phyloP scores from a whole-genome alignment of 1,140 invertebrate species.

The Anastrepha ludens region DNA sequence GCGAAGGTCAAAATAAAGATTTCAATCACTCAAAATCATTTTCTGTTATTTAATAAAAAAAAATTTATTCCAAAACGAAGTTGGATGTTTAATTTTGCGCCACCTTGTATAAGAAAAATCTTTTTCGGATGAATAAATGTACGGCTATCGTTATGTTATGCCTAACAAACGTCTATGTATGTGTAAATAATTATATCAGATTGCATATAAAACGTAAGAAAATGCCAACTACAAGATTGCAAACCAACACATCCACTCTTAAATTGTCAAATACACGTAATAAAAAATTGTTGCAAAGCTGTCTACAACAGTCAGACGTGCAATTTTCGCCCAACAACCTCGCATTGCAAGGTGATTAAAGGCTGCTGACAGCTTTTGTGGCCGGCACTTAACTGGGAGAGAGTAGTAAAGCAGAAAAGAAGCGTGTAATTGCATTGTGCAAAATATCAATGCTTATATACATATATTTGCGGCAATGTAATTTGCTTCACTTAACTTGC shows the following conservation, averaged over 20 bases:
- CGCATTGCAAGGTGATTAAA: not conserved
- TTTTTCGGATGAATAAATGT: no score
- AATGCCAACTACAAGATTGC: not conserved
- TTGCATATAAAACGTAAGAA: not conserved
- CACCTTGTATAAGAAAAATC: no score
- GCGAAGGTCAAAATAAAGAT: no score
- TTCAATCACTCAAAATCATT: no score
- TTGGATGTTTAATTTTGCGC: no score
- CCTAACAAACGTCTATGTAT: no score
- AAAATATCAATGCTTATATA: not conserved
- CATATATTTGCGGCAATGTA: not conserved
- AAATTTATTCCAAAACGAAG: no score
- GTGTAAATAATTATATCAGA: not conserved
- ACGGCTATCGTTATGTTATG: no score
- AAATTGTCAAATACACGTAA: not conserved
- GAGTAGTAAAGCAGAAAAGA: not conserved
- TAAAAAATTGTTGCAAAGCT: not conserved
- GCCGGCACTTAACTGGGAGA: not conserved
- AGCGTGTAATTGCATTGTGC: not conserved
- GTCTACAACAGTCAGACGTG: not conserved
- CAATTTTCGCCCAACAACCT: not conserved
- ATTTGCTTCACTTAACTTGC: not conserved
- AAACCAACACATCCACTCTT: not conserved
- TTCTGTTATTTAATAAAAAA: no score
- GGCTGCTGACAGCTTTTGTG: not conserved